Percentiles rank a stretch among this genome's conserved stretches.
phyloP scores from a whole-genome alignment of 2,888 invertebrate species.

The Schizaphis graminum region DNA sequence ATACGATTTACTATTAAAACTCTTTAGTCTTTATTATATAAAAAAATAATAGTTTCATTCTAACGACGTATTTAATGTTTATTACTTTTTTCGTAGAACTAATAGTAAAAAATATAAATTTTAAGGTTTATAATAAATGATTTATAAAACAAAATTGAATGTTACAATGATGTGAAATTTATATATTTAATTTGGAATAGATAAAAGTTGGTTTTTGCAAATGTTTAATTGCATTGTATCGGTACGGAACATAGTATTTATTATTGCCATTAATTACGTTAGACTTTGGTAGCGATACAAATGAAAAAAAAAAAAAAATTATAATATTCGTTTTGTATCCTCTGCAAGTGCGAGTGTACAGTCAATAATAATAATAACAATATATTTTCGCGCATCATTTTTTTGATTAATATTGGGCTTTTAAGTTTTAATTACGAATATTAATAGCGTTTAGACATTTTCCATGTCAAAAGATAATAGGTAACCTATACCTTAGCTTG shows the following conservation, averaged over 20 bases:
- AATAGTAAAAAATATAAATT: neutral
- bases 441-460: neutral
- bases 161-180: neutral
- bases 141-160: neutral
- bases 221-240: neutral
- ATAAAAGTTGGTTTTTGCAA: neutral
- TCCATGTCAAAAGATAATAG: neutral
- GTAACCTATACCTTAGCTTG: neutral
- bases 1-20: neutral
- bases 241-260: neutral
- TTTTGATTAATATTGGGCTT: neutral
- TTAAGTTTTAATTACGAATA: neutral
- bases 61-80: neutral
- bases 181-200: neutral
- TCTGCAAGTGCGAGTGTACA: neutral
- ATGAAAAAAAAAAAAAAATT: neutral
- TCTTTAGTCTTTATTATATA: neutral
- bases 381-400: neutral
- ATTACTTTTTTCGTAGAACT: neutral
- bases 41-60: neutral
- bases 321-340: neutral
- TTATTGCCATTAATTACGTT: neutral
- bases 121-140: neutral
- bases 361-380: neutral
- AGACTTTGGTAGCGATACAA: neutral